A percentile compares a stretch with the other conserved stretches of the same genome.
Conservation (phyloP, 1,140 invertebrate genomes). For the Nasonia giraulti region DNA sequence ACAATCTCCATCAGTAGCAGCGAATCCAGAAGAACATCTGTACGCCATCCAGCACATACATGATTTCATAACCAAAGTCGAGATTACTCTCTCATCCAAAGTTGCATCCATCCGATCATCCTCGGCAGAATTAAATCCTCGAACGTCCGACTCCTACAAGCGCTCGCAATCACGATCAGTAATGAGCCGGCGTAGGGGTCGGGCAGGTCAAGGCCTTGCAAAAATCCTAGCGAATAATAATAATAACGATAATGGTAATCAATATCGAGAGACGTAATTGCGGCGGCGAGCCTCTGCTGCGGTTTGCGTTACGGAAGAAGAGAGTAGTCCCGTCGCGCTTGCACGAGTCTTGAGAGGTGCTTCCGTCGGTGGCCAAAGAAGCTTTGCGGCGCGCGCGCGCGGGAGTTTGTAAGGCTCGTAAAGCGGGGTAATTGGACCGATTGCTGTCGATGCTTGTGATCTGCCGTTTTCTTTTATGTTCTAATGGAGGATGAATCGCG, state of each 20-base stretch:
- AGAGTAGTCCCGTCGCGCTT: conserved; percentile 22
- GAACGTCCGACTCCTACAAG: background rate
- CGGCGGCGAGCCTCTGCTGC: conserved; percentile 70
- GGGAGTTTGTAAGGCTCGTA: conserved; percentile 25
- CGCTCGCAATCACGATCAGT: background rate
- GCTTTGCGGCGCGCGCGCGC: background rate
- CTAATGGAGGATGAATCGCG: background rate
- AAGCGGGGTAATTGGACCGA: conserved; percentile 37
- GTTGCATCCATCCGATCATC: background rate
- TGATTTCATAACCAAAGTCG: background rate
- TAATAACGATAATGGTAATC: conserved; percentile 8
- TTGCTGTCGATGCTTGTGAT: background rate
- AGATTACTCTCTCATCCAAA: background rate
- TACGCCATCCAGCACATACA: background rate
- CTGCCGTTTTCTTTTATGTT: background rate
- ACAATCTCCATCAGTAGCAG: background rate
- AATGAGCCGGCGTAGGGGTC: background rate
- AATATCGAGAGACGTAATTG: conserved; percentile 63
- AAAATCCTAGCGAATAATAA: conserved; percentile 9
- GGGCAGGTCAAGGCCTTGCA: background rate
- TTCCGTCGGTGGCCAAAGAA: conserved; percentile 38
- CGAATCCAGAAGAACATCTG: background rate
- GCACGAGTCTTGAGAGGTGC: background rate
- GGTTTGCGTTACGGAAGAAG: conserved; percentile 59
- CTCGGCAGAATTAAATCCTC: background rate